phyloP scores from a whole-genome alignment of 2,797 vertebrate species.

The Mycteria americana region DNA sequence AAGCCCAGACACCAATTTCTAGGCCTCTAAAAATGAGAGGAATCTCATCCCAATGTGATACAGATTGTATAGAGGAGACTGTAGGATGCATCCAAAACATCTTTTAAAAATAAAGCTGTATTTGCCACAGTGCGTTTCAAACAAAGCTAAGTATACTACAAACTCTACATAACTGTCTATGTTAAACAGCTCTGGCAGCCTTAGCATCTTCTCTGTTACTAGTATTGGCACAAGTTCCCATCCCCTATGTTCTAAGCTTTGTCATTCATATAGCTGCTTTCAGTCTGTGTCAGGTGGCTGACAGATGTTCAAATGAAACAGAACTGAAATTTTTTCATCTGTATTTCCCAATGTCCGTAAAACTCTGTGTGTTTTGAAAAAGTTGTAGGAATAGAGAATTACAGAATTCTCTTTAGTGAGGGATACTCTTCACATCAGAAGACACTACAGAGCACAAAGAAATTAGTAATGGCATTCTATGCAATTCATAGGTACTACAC shows the following conservation, averaged over 20 bases:
- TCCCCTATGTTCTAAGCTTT: background rate
- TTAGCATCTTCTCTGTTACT: background rate
- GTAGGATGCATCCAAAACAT: background rate
- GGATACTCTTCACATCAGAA: background rate
- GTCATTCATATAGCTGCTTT: background rate
- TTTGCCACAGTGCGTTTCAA: background rate
- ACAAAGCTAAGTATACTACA: background rate
- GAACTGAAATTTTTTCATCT: background rate
- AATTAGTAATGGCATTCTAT: background rate
- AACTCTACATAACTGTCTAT: background rate
- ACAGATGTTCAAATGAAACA: background rate
- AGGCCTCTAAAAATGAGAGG: background rate
- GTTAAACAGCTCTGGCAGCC: background rate
- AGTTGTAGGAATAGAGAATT: background rate
- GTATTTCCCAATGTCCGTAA: background rate
- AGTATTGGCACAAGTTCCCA: background rate
- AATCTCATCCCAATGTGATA: background rate
- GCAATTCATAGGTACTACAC: background rate
- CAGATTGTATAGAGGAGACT: background rate
- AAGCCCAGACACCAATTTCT: background rate
- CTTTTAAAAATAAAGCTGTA: background rate
- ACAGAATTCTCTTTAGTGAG: background rate
- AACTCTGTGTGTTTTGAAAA: background rate
- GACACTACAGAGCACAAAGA: background rate
- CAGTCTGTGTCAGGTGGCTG: background rate